A percentile compares a stretch with the other conserved stretches of the same genome.
These are phyloP conservation scores for human DNA, from an alignment of 2,113 vertebrate species.

Conservation along the genomic window GRCh38 chr11:133478001-133478500, in stretches of 20 bases:
- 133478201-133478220: background rate
- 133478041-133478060: constrained; percentile 92
- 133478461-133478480: accelerated
- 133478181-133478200: background rate
- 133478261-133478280: accelerated
- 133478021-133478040: constrained; percentile 91
- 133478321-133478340: background rate
- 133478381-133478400: no score
- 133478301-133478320: background rate
- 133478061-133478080: constrained; percentile 92
- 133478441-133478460: accelerated
- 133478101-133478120: constrained; percentile 79
- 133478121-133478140: constrained; percentile 4
- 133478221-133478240: no score
- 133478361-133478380: background rate
- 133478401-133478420: background rate
- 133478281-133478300: background rate
- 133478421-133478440: accelerated
- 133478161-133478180: background rate
- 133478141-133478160: background rate
- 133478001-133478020: constrained; percentile 93
- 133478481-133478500: background rate
- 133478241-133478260: accelerated
- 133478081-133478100: constrained; percentile 87
- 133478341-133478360: background rate